Conservation (phyloP, 1,140 invertebrate genomes). For the Drosophila hydei region DNA sequence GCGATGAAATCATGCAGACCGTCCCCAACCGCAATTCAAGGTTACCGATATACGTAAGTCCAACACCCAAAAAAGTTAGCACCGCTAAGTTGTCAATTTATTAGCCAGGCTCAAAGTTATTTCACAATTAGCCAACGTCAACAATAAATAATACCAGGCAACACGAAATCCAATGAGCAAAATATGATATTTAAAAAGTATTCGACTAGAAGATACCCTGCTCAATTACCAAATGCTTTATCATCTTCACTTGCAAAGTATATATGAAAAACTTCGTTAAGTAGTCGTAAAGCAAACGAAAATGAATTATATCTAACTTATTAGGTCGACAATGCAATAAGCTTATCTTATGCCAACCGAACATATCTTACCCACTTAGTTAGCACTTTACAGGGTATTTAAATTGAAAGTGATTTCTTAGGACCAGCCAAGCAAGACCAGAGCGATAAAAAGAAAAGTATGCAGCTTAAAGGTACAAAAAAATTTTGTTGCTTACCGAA, state of each 20-base stretch:
- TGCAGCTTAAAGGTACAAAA: slow-evolving; percentile 24
- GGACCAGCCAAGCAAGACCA: slow-evolving; percentile 34
- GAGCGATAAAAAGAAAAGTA: slow-evolving; percentile 1
- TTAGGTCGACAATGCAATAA: too few relatives aligned
- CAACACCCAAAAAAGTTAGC: slow-evolving; percentile 25
- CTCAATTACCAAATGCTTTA: not conserved
- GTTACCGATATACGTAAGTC: slow-evolving; percentile 18
- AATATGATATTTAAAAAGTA: not conserved
- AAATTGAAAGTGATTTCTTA: slow-evolving; percentile 60
- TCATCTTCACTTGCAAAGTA: too few relatives aligned
- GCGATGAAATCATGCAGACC: slow-evolving; percentile 70
- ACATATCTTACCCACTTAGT: too few relatives aligned
- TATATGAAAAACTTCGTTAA: too few relatives aligned
- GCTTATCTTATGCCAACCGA: too few relatives aligned
- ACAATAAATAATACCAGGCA: slow-evolving; percentile 13
- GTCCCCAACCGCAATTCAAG: slow-evolving; percentile 33
- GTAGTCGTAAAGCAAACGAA: too few relatives aligned
- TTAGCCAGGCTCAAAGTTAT: slow-evolving; percentile 36
- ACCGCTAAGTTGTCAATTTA: slow-evolving; percentile 35
- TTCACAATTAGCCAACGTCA: slow-evolving; percentile 38
- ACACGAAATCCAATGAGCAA: not conserved
- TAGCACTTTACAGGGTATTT: slow-evolving; percentile 15
- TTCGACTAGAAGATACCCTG: not conserved
- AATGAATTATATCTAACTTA: not conserved
- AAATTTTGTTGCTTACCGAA: slow-evolving; percentile 1